Evolutionary conservation across 2,888 invertebrate genomes (phyloP).

Genomic region (Aproaerema taeniolella): DNA sequence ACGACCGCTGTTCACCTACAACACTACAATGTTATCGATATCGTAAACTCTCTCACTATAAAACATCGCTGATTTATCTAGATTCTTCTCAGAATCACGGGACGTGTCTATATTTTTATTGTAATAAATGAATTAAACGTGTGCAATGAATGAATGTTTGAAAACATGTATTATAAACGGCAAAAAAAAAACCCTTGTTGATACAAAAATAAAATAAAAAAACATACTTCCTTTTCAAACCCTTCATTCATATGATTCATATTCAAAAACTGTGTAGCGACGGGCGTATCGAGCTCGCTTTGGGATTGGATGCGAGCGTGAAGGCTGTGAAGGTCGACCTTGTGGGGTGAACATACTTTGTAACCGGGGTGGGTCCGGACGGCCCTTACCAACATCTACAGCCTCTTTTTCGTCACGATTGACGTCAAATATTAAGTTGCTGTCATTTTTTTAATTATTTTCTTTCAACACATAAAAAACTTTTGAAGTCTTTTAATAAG

Average conservation of each 20-base stretch:
- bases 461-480: too few relatives aligned
- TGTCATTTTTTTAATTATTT: not conserved
- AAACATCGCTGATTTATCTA: not conserved
- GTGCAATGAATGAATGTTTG: too few relatives aligned
- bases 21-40: conserved; percentile 20
- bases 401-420: too few relatives aligned
- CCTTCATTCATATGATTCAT: too few relatives aligned
- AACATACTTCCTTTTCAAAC: too few relatives aligned
- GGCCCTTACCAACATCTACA: not conserved
- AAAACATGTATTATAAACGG: too few relatives aligned
- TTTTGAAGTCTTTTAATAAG: too few relatives aligned
- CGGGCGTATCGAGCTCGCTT: too few relatives aligned
- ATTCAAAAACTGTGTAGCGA: too few relatives aligned
- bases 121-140: too few relatives aligned
- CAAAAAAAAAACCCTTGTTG: too few relatives aligned
- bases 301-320: conserved; percentile 47
- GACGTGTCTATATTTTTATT: conserved; percentile 25
- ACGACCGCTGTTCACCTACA: conserved; percentile 39
- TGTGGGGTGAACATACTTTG: conserved; percentile 59
- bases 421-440: not conserved
- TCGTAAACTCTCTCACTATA: conserved; percentile 14
- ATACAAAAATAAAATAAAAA: too few relatives aligned
- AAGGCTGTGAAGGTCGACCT: conserved; percentile 43
- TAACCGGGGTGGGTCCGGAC: conserved; percentile 48
- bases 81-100: not conserved